Conservation (phyloP, 37 sponge, comb jelly and placozoan genomes). For the Crambe crambe region DNA sequence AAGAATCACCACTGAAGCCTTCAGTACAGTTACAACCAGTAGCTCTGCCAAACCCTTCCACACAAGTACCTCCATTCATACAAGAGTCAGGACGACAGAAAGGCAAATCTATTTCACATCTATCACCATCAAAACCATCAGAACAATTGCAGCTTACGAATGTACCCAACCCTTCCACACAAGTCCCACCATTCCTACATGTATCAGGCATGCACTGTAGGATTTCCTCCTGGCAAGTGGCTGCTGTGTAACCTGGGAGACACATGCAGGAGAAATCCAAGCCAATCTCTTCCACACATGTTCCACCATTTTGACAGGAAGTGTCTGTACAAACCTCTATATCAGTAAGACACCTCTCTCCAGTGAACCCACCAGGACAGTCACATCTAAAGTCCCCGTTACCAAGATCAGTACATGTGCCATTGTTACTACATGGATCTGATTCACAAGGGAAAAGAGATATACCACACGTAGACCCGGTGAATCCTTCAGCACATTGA, state of each 20-base stretch:
- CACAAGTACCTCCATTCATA: slow-evolving; percentile 67
- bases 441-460: slow-evolving; percentile 32
- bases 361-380: slow-evolving; percentile 45
- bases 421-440: slow-evolving; percentile 51
- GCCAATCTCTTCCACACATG: slow-evolving; percentile 44
- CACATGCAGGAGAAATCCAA: slow-evolving; percentile 31
- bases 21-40: slow-evolving; percentile 23
- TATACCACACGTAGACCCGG: slow-evolving; percentile 31
- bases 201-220: not conserved
- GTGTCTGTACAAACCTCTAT: slow-evolving; percentile 15
- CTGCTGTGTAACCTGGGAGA: slow-evolving; percentile 25
- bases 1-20: slow-evolving; percentile 15
- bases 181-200: slow-evolving; percentile 53
- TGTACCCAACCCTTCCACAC: slow-evolving; percentile 43
- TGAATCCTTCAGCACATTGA: slow-evolving; percentile 35
- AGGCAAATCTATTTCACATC: slow-evolving; percentile 25
- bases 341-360: not conserved
- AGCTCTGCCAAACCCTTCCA: slow-evolving; percentile 17
- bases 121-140: slow-evolving; percentile 41
- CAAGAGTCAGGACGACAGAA: slow-evolving; percentile 47
- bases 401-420: slow-evolving; percentile 21
- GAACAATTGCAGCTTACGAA: slow-evolving; percentile 31
- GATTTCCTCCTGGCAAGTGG: slow-evolving; percentile 4
- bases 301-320: slow-evolving; percentile 61
- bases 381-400: slow-evolving; percentile 22